phyloP scores from a whole-genome alignment of 2,888 invertebrate species.

The Celastrina argiolus region DNA sequence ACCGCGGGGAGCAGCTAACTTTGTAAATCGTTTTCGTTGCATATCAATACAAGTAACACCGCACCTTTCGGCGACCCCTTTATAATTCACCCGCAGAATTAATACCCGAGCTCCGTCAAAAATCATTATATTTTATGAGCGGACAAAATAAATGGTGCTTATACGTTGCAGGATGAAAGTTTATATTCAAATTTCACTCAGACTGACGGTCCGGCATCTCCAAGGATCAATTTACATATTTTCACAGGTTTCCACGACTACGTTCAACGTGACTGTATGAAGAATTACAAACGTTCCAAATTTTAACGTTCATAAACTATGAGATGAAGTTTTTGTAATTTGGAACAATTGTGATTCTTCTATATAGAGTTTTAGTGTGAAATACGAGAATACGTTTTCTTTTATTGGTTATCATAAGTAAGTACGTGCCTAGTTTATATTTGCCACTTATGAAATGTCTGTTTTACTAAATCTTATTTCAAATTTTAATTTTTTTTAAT shows the following conservation, averaged over 20 bases:
- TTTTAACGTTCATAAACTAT: conserved; percentile 9
- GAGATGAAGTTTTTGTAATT: not conserved
- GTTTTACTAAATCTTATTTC: no score
- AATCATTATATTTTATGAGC: conserved; percentile 76
- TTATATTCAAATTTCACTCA: conserved; percentile 75
- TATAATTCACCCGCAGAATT: conserved; percentile 58
- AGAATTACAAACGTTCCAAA: conserved; percentile 17
- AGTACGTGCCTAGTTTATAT: not conserved
- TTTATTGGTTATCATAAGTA: not conserved
- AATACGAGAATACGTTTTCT: not conserved
- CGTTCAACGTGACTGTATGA: conserved; percentile 53
- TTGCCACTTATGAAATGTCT: no score
- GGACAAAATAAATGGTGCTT: conserved; percentile 74
- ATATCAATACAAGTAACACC: conserved; percentile 30
- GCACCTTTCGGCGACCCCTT: conserved; percentile 35
- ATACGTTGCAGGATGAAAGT: conserved; percentile 65
- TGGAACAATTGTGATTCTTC: not conserved
- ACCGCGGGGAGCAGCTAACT: not conserved
- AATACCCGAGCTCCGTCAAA: conserved; percentile 71
- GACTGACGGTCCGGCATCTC: conserved; percentile 73
- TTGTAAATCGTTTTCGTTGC: conserved; percentile 17
- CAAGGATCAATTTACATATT: conserved; percentile 77
- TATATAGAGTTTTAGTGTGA: not conserved
- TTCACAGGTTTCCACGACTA: conserved; percentile 72
- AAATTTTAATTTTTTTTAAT: not conserved